Evolutionary conservation across 2,888 invertebrate genomes (phyloP).

Genomic region (Chymomyza amoena): DNA sequence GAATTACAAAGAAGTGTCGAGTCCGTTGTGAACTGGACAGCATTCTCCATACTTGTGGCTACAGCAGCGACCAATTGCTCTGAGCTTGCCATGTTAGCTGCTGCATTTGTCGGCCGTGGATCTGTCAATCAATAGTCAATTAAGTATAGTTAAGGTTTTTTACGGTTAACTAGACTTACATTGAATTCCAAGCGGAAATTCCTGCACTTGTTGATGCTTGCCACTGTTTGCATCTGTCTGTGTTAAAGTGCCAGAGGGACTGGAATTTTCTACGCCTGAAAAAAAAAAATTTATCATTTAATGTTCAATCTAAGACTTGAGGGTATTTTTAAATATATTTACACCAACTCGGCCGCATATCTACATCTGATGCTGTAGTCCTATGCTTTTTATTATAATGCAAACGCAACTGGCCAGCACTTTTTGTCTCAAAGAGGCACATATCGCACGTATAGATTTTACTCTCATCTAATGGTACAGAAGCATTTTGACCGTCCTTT

Average conservation of each 20-base stretch:
- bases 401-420: slow-evolving; percentile 44
- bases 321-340: background rate
- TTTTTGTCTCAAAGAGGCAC: slow-evolving; percentile 64
- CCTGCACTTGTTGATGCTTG: slow-evolving; percentile 7
- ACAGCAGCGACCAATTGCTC: background rate
- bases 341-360: slow-evolving; percentile 61
- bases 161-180: slow-evolving; percentile 31
- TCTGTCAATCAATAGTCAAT: background rate
- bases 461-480: background rate
- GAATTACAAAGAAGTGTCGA: background rate
- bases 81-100: background rate
- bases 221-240: background rate
- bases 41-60: background rate
- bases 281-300: background rate
- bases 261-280: background rate
- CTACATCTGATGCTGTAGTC: slow-evolving; percentile 59
- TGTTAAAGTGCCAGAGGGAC: background rate
- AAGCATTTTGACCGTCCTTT: background rate
- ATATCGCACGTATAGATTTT: slow-evolving; percentile 65
- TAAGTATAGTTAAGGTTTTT: background rate
- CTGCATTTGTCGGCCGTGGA: background rate
- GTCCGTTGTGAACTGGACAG: background rate
- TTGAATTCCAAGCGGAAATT: slow-evolving; percentile 51
- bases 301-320: background rate
- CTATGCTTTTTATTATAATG: slow-evolving; percentile 65